Evolutionary conservation across 2,113 vertebrate genomes (phyloP).

Genomic region (Theristicus caerulescens): DNA sequence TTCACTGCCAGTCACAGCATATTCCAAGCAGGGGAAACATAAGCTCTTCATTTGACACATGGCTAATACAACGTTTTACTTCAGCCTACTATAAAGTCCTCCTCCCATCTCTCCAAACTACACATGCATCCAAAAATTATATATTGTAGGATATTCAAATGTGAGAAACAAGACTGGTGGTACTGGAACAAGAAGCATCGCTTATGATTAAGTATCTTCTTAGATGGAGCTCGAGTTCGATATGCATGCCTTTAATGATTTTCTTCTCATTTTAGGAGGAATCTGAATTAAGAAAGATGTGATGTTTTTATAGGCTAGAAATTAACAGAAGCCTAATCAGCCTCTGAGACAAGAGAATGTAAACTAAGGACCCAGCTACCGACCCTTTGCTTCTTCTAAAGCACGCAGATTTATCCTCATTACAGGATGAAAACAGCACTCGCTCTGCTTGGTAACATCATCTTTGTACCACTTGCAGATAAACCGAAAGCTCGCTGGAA

Average conservation of each 20-base stretch:
- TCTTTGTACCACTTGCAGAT: not conserved
- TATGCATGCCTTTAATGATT: not conserved
- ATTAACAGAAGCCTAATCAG: constrained; percentile 5
- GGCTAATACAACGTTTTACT: not conserved
- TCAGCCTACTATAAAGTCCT: not conserved
- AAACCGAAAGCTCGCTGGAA: not conserved
- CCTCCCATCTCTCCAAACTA: not conserved
- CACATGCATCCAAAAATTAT: not conserved
- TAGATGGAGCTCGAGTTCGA: rapidly evolving
- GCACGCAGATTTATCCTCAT: not conserved
- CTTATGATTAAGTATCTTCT: not conserved
- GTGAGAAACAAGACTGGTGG: not conserved
- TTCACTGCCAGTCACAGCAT: not conserved
- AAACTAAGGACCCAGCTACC: not conserved
- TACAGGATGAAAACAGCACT: not conserved
- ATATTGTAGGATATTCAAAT: not conserved
- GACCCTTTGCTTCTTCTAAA: not conserved
- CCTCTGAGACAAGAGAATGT: not conserved
- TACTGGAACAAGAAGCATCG: not conserved
- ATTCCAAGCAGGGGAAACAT: not conserved
- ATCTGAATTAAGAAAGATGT: not conserved
- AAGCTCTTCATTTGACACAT: not conserved
- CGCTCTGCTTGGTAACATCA: not conserved
- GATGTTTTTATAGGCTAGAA: not conserved
- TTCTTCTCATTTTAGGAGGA: not conserved